phyloP scores from a whole-genome alignment of 2,113 vertebrate species.

The Uropsilus gracilis region DNA sequence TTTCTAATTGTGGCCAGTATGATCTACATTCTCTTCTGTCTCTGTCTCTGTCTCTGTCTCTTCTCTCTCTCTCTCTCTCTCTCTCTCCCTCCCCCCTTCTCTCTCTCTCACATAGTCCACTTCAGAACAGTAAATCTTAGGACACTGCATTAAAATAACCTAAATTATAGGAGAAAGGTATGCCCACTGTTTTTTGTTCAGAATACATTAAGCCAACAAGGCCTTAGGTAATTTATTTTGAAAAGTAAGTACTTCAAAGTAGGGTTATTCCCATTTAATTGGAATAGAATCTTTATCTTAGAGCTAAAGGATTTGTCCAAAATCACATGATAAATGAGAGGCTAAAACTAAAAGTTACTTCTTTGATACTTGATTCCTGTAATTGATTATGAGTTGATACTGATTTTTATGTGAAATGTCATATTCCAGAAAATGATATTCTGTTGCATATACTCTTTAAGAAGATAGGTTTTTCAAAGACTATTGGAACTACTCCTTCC shows the following conservation, averaged over 20 bases:
- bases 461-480: constrained; percentile 22
- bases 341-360: not conserved
- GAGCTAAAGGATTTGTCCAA: not conserved
- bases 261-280: constrained; percentile 25
- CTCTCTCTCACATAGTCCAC: too few species aligned
- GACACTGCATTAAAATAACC: not conserved
- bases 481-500: not conserved
- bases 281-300: constrained; percentile 9
- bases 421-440: constrained; percentile 3
- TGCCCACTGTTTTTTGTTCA: not conserved
- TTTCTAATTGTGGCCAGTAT: not conserved
- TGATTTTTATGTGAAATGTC: constrained; percentile 30
- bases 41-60: not conserved
- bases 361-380: not conserved
- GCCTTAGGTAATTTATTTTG: not conserved
- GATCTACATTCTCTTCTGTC: not conserved
- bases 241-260: not conserved
- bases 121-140: not conserved
- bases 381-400: not conserved
- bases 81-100: too few species aligned
- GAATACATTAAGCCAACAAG: not conserved
- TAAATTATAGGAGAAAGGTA: not conserved
- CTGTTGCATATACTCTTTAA: constrained; percentile 12
- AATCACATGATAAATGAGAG: constrained; percentile 2
- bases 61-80: not conserved